A percentile compares a stretch with the other conserved stretches of the same genome.
Conservation (phyloP, 2,888 invertebrate genomes). For the Hypolimnas misippus region DNA sequence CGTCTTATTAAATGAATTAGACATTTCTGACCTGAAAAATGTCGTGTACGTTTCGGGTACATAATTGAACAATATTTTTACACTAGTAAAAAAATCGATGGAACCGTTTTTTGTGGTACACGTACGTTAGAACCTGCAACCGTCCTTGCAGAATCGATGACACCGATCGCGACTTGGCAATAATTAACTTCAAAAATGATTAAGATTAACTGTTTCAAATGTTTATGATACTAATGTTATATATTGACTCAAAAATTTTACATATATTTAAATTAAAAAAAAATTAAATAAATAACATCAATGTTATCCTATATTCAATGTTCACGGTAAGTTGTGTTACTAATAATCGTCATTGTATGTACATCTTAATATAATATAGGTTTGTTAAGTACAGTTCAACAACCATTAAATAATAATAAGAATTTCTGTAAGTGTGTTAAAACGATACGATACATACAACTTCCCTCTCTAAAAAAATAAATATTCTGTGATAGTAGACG, state of each 20-base stretch:
- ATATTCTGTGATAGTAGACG: constrained; percentile 84
- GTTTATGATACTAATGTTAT: constrained; percentile 45
- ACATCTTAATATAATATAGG: constrained; percentile 47
- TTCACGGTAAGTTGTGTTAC: constrained; percentile 39
- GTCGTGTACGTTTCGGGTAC: constrained; percentile 14
- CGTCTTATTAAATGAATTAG: constrained; percentile 43
- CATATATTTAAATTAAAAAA: constrained; percentile 36
- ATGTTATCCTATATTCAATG: constrained; percentile 43
- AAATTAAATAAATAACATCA: constrained; percentile 38
- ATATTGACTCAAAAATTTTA: constrained; percentile 43
- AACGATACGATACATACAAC: constrained; percentile 50
- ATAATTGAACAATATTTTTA: constrained; percentile 20
- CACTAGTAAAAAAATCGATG: constrained; percentile 27
- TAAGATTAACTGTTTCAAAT: constrained; percentile 45
- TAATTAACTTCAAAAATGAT: constrained; percentile 41
- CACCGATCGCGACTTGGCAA: constrained; percentile 38
- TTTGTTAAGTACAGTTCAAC: constrained; percentile 48
- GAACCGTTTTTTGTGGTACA: constrained; percentile 9
- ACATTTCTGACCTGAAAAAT: constrained; percentile 19
- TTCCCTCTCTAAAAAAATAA: constrained; percentile 71
- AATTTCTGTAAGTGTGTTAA: constrained; percentile 53
- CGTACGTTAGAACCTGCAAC: constrained; percentile 41
- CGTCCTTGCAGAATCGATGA: constrained; percentile 43
- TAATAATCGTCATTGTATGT: constrained; percentile 31
- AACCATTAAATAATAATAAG: constrained; percentile 25